Conservation (phyloP, 1,140 invertebrate genomes). For the Drosophila sturtevanti region DNA sequence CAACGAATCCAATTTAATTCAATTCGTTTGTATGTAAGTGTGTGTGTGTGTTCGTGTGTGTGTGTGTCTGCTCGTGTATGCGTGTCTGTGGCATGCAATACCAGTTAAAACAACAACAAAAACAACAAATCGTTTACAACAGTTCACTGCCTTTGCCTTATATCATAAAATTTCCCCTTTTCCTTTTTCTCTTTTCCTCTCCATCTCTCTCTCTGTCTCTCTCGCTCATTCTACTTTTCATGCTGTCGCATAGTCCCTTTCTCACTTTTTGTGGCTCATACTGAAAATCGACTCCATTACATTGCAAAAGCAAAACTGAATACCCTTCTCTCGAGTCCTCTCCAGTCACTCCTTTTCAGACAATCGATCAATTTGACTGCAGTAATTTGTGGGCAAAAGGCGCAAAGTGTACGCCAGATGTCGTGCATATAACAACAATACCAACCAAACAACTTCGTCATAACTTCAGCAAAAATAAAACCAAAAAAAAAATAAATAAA, state of each 20-base stretch:
- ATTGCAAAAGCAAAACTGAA: constrained; percentile 10
- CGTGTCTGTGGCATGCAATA: constrained; percentile 63
- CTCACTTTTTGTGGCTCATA: not conserved
- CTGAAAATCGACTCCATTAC: constrained; percentile 13
- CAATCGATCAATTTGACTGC: constrained; percentile 79
- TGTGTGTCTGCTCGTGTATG: constrained; percentile 20
- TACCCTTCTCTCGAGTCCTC: not conserved
- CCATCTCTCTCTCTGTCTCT: not conserved
- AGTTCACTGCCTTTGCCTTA: constrained; percentile 74
- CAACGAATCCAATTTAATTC: constrained; percentile 81
- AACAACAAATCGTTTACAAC: constrained; percentile 78
- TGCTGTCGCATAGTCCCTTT: constrained; percentile 22
- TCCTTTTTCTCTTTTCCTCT: not conserved
- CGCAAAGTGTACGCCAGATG: constrained; percentile 71
- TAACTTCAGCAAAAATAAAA: constrained; percentile 25
- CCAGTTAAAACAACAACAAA: constrained; percentile 48
- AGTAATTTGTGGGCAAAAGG: constrained; percentile 75
- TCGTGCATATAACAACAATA: constrained; percentile 47
- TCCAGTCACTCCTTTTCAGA: constrained; percentile 46
- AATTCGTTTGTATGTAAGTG: constrained; percentile 60
- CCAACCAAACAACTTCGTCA: constrained; percentile 30
- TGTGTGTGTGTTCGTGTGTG: constrained; percentile 13
- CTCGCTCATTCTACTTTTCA: not conserved
- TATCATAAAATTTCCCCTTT: constrained; percentile 64
- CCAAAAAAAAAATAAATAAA: constrained; percentile 32